A percentile compares a stretch with the other conserved stretches of the same genome.
phyloP scores from a whole-genome alignment of 2,888 invertebrate genomes.

The Parnassius mnemosyne region DNA sequence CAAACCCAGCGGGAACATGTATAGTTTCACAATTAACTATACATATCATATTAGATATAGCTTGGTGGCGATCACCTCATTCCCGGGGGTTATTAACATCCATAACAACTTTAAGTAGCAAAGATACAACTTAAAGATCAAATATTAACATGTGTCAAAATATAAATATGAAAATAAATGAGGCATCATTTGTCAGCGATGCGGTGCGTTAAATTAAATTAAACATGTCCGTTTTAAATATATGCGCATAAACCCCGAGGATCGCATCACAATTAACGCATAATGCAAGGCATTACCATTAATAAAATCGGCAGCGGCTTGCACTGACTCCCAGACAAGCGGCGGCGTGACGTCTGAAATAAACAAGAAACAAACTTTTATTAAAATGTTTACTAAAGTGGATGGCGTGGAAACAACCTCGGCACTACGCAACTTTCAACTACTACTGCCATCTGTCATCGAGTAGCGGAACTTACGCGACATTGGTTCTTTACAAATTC shows the following conservation, averaged over 20 bases:
- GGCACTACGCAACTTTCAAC: constrained; percentile 14
- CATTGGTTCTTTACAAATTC: background rate
- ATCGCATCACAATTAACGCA: constrained; percentile 27
- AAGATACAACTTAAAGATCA: no score
- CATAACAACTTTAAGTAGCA: background rate
- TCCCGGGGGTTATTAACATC: background rate
- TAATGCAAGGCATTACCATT: constrained; percentile 52
- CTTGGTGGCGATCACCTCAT: no score
- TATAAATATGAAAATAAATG: constrained; percentile 13
- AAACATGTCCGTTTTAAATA: constrained; percentile 12
- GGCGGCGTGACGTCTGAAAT: constrained; percentile 48
- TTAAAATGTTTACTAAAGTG: constrained; percentile 60
- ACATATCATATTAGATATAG: no score
- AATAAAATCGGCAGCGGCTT: constrained; percentile 45
- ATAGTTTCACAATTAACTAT: no score
- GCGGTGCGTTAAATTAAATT: constrained; percentile 4
- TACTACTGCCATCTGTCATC: constrained; percentile 58
- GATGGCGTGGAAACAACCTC: constrained; percentile 43
- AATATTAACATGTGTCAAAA: background rate
- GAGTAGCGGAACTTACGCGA: constrained; percentile 59
- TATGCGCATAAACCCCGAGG: constrained; percentile 13
- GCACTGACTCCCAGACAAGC: constrained; percentile 43
- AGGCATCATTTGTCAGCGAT: constrained; percentile 12
- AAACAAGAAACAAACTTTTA: constrained; percentile 64
- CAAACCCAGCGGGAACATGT: no score